phyloP scores from a whole-genome alignment of 2,113 vertebrate genomes.

The Lipophrys pholis region DNA sequence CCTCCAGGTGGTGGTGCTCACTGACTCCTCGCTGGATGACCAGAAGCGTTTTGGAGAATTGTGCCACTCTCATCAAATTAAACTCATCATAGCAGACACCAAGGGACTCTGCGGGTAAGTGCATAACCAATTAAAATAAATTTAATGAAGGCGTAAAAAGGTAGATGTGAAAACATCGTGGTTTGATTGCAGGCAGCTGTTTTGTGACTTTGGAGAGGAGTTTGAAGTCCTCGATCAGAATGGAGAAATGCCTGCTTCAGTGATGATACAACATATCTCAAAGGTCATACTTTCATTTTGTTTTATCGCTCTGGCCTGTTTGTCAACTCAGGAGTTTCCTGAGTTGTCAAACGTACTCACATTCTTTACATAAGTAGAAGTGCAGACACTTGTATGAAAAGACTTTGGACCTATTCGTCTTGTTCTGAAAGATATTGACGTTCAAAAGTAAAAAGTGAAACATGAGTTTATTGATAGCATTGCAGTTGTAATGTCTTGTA shows the following conservation, averaged over 20 bases:
- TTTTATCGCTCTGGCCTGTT: too few relatives aligned
- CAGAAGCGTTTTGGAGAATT: conserved; percentile 84
- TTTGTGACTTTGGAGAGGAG: conserved; percentile 91
- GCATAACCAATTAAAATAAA: neutral
- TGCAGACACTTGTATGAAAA: too few relatives aligned
- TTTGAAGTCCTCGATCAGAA: conserved; percentile 82
- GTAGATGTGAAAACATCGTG: neutral
- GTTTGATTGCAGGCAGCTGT: conserved; percentile 86
- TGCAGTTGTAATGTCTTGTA: too few relatives aligned
- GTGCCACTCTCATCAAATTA: conserved; percentile 83
- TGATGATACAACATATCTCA: conserved; percentile 81
- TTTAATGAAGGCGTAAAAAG: neutral
- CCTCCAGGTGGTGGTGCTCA: conserved; percentile 90
- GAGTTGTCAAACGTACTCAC: too few relatives aligned
- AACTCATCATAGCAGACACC: conserved; percentile 87
- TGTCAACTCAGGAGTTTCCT: too few relatives aligned
- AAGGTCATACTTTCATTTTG: conserved; percentile 78
- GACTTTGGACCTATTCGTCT: too few relatives aligned
- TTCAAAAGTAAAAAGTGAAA: too few relatives aligned
- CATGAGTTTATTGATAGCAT: too few relatives aligned
- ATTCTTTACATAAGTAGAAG: too few relatives aligned
- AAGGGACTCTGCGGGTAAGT: conserved; percentile 91
- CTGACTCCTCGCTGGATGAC: conserved; percentile 87
- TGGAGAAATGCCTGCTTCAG: conserved; percentile 77
- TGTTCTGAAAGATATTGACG: too few relatives aligned